These are phyloP conservation scores for Mythimna loreyi DNA, from an alignment of 2,888 invertebrate species.

Conservation along the genomic window DNA sequence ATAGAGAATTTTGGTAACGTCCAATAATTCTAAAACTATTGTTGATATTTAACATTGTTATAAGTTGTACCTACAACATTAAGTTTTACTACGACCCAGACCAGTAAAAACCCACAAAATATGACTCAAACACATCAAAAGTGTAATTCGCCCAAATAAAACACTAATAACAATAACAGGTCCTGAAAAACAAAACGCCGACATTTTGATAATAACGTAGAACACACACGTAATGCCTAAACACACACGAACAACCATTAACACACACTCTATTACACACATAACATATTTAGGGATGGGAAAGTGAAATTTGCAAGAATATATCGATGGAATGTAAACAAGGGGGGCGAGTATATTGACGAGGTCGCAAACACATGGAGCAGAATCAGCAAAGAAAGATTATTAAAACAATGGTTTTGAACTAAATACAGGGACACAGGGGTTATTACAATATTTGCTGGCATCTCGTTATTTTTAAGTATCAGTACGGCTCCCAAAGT, in stretches of 20 bases:
- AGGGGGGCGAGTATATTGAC: constrained; percentile 71
- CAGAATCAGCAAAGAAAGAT: constrained; percentile 82
- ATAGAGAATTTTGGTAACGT: background rate
- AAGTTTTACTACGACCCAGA: constrained; percentile 1
- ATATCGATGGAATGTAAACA: constrained; percentile 84
- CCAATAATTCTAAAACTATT: background rate
- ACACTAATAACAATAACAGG: constrained; percentile 68
- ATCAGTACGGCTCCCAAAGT: constrained; percentile 84
- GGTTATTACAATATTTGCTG: constrained; percentile 90
- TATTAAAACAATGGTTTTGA: constrained; percentile 82
- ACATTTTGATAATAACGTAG: constrained; percentile 71
- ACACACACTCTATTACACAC: constrained; percentile 80
- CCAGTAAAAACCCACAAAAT: constrained; percentile 37
- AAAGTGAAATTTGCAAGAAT: constrained; percentile 77
- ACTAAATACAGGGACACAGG: constrained; percentile 75
- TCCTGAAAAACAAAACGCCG: constrained; percentile 71
- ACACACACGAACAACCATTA: constrained; percentile 78
- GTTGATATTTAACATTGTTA: background rate
- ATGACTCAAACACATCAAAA: constrained; percentile 61
- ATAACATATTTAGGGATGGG: constrained; percentile 81
- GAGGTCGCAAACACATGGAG: constrained; percentile 64
- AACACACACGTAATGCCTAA: constrained; percentile 75
- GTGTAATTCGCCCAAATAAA: constrained; percentile 58
- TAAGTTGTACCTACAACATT: constrained; percentile 2
- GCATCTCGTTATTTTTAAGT: constrained; percentile 91